A percentile compares a stretch with the other conserved stretches of the same genome.
Conservation (phyloP, 1,140 invertebrate species). For the Bombus balteatus region DNA sequence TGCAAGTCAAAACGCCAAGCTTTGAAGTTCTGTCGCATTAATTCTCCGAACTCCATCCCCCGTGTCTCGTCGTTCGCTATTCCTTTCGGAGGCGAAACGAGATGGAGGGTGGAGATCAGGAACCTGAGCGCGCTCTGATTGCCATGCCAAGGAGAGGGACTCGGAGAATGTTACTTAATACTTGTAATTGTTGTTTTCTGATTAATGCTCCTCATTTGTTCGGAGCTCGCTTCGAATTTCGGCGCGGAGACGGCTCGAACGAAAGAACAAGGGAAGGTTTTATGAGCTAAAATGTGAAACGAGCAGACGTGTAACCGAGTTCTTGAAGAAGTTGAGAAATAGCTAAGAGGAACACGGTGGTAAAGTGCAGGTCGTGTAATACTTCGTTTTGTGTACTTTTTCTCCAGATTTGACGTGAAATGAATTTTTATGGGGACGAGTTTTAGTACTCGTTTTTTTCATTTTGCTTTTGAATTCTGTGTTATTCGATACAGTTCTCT, state of each 20-base stretch:
- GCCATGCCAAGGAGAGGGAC: not conserved
- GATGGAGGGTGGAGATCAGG: slow-evolving; percentile 19
- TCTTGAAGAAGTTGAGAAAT: not conserved
- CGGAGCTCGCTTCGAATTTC: not conserved
- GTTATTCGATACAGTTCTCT: not conserved
- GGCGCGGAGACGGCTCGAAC: not conserved
- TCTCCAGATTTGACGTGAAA: not conserved
- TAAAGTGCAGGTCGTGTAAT: not conserved
- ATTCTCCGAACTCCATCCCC: slow-evolving; percentile 33
- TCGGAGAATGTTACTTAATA: slow-evolving; percentile 31
- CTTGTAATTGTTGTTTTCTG: slow-evolving; percentile 38
- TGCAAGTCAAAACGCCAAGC: slow-evolving; percentile 58
- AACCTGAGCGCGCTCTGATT: not conserved
- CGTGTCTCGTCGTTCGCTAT: not conserved
- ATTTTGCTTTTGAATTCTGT: not conserved
- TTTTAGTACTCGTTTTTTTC: no score
- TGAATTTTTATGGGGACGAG: not conserved
- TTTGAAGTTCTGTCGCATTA: slow-evolving; percentile 63
- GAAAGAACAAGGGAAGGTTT: not conserved
- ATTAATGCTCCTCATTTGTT: slow-evolving; percentile 34
- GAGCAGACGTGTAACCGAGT: not conserved
- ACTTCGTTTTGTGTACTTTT: not conserved
- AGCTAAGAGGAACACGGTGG: no score
- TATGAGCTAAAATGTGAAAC: not conserved
- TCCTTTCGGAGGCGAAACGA: not conserved